Percentiles rank a stretch among this genome's conserved stretches.
These are phyloP conservation scores for Anabacerthia variegaticeps DNA, from an alignment of 2,797 vertebrate genomes.

Conservation along the genomic window DNA sequence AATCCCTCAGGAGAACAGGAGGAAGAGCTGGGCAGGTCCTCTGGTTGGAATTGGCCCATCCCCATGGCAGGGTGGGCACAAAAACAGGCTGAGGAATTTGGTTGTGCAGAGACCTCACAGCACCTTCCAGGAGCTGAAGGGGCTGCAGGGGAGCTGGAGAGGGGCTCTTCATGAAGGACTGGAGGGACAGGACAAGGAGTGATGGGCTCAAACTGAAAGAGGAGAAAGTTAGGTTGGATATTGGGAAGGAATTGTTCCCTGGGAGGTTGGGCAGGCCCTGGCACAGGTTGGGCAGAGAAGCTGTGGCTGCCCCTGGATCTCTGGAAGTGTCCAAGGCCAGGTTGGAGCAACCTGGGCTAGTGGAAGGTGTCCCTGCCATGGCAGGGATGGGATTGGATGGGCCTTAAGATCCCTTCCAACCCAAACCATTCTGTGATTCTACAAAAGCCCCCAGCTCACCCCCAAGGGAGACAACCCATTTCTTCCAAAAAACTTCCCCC, in stretches of 20 bases:
- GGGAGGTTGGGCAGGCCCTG: accelerated
- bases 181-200: neutral
- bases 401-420: neutral
- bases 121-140: neutral
- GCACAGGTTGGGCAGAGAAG: neutral
- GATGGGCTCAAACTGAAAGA: neutral
- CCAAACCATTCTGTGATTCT: neutral
- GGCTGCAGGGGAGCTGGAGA: neutral
- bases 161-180: neutral
- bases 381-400: neutral
- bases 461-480: neutral
- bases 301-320: neutral
- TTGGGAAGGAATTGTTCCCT: neutral
- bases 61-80: neutral
- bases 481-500: neutral
- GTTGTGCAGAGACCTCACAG: neutral
- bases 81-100: neutral
- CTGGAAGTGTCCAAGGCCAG: neutral
- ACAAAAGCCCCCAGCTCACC: neutral
- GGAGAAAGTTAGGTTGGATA: neutral
- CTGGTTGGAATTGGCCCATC: neutral
- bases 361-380: neutral
- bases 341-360: neutral
- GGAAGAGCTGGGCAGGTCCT: neutral
- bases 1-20: neutral